Evolutionary conservation across 2,113 vertebrate genomes (phyloP).

Genomic region (Paramormyrops kingsleyae): DNA sequence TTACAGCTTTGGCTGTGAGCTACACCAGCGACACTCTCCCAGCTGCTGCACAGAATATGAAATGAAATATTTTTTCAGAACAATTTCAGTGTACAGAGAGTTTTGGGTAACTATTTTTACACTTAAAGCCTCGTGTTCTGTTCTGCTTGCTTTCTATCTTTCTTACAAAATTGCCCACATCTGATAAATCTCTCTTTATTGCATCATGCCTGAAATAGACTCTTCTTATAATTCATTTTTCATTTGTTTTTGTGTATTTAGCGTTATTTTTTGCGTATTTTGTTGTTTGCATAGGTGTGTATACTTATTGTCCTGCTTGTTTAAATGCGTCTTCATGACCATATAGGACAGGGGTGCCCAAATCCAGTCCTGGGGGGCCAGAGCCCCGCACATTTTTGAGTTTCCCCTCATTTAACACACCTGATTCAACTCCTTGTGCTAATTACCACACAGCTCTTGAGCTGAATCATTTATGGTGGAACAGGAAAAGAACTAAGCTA

Average conservation of each 20-base stretch:
- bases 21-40: neutral
- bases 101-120: neutral
- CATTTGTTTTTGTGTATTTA: neutral
- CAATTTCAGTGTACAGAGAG: neutral
- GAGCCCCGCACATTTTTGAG: too few species aligned
- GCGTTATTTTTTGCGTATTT: neutral
- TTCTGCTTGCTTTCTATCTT: neutral
- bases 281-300: neutral
- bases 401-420: too few species aligned
- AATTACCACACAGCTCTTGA: too few species aligned
- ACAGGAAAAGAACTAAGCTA: too few species aligned
- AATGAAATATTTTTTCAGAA: neutral
- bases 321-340: neutral
- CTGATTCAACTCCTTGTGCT: too few species aligned
- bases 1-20: conserved; percentile 1
- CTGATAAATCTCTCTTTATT: neutral
- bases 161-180: neutral
- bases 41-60: neutral
- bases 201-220: neutral
- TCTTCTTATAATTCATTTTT: neutral
- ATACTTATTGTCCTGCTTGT: neutral
- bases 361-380: too few species aligned
- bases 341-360: neutral
- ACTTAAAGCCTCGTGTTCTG: neutral
- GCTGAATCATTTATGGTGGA: too few species aligned